Percentiles rank a stretch among this genome's conserved stretches.
Evolutionary conservation across 2,113 vertebrate species (phyloP).

Genomic region (Rhinoptilus africanus): DNA sequence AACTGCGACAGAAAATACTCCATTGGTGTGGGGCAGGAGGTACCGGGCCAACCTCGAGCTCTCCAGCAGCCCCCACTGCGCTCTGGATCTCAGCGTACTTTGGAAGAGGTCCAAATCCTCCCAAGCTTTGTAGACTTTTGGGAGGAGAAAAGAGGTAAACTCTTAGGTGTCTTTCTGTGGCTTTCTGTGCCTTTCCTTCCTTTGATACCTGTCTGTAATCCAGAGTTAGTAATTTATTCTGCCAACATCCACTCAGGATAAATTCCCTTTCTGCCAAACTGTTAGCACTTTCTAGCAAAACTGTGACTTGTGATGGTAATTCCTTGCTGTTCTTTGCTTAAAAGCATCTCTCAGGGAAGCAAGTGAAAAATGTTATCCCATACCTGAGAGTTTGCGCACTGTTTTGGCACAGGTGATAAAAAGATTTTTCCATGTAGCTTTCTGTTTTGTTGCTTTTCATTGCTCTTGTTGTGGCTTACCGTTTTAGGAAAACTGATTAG

Average conservation of each 20-base stretch:
- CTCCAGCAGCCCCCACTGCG: neutral
- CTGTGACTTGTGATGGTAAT: neutral
- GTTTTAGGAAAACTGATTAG: neutral
- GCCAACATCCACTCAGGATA: neutral
- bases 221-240: neutral
- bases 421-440: neutral
- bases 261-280: neutral
- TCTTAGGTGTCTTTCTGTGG: neutral
- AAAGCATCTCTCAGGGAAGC: neutral
- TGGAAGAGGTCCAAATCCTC: neutral
- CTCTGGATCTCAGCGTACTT: neutral
- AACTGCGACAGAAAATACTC: neutral
- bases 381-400: neutral
- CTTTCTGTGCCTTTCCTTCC: neutral
- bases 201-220: neutral
- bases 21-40: neutral
- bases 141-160: neutral
- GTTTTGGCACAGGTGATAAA: neutral
- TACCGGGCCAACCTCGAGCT: neutral
- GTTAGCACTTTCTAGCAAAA: neutral
- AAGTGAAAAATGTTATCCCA: neutral
- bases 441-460: neutral
- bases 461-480: neutral
- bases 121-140: neutral
- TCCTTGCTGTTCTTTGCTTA: neutral